Evolutionary conservation across 2,797 vertebrate genomes (phyloP).

Genomic region (Fringilla coelebs): DNA sequence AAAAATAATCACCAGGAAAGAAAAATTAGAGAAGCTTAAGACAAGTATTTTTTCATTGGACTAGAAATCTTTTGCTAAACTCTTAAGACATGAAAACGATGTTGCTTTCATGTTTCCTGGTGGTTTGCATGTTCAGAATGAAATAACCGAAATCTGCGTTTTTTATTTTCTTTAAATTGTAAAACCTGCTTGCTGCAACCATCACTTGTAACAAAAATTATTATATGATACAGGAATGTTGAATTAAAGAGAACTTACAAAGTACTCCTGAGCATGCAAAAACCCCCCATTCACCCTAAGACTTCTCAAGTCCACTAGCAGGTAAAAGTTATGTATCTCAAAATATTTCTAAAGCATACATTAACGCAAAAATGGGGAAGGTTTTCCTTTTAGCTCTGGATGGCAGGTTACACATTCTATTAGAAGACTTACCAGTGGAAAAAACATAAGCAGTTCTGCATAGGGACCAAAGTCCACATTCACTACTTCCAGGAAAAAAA

Average conservation of each 20-base stretch:
- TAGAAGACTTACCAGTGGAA: not conserved
- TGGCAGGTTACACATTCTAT: not conserved
- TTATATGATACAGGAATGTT: not conserved
- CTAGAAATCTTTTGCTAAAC: not conserved
- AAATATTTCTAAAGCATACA: not conserved
- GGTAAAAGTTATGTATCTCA: not conserved
- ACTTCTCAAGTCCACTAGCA: not conserved
- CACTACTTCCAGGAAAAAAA: not conserved
- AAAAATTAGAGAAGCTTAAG: not conserved
- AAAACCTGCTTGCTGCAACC: not conserved
- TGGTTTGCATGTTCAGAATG: not conserved
- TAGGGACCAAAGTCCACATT: not conserved
- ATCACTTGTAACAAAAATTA: not conserved
- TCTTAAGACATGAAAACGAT: not conserved
- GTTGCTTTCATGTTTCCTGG: not conserved
- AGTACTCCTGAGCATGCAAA: not conserved
- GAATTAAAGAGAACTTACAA: not conserved
- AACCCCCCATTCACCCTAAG: rapidly evolving
- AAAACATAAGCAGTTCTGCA: not conserved
- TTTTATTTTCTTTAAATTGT: not conserved
- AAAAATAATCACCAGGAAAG: not conserved
- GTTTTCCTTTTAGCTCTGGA: not conserved
- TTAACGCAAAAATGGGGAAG: not conserved
- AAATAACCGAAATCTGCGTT: not conserved
- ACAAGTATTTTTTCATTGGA: not conserved